A percentile compares a stretch with the other conserved stretches of the same genome.
Conservation (phyloP, 1,140 invertebrate species). For the Euglossa dilemma region DNA sequence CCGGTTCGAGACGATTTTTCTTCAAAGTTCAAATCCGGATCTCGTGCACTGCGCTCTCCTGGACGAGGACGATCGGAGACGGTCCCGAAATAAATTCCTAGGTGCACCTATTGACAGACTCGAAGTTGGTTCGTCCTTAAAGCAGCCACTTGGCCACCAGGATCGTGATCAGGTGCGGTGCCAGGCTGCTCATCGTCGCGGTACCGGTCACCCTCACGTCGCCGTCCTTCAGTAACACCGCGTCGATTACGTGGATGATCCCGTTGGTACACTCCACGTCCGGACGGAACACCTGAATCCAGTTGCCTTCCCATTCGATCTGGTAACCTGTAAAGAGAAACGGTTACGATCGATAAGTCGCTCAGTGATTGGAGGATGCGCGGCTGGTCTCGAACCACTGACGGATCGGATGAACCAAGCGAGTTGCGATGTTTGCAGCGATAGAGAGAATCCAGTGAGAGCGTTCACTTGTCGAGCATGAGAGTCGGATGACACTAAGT, state of each 20-base stretch:
- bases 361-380: not conserved
- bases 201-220: slow-evolving; percentile 90
- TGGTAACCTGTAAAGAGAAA: slow-evolving; percentile 86
- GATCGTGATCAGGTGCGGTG: slow-evolving; percentile 79
- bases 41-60: not conserved
- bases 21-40: not conserved
- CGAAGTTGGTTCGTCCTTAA: slow-evolving; percentile 63
- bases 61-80: slow-evolving; percentile 60
- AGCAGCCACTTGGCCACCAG: slow-evolving; percentile 80
- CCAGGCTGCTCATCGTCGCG: slow-evolving; percentile 71
- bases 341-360: not conserved
- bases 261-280: slow-evolving; percentile 97
- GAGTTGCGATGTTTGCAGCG: slow-evolving; percentile 43
- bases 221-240: slow-evolving; percentile 90
- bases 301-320: slow-evolving; percentile 91
- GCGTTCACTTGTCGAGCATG: slow-evolving; percentile 13
- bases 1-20: not conserved
- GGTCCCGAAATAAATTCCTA: slow-evolving; percentile 67
- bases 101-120: slow-evolving; percentile 56
- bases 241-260: slow-evolving; percentile 95
- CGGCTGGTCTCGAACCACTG: not conserved
- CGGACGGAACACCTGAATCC: slow-evolving; percentile 92
- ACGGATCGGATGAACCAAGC: slow-evolving; percentile 28
- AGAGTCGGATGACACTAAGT: slow-evolving; percentile 1
- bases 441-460: slow-evolving; percentile 5